Conservation (phyloP, 2,113 vertebrate genomes). For the Herpailurus yagouaroundi region DNA sequence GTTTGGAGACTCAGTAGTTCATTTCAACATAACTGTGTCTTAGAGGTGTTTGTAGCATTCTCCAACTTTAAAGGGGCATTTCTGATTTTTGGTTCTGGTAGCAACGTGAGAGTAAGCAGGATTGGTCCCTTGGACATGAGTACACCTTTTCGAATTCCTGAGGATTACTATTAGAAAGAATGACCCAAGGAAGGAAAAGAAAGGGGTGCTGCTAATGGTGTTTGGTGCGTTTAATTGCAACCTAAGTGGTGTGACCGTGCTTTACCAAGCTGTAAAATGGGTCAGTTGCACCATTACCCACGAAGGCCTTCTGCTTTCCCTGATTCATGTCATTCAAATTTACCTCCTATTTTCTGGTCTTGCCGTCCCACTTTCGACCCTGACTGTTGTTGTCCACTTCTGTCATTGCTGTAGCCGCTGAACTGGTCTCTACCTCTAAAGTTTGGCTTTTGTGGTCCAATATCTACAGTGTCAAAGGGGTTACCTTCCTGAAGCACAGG, state of each 20-base stretch:
- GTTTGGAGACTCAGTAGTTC: background rate
- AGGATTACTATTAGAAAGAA: background rate
- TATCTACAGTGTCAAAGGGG: background rate
- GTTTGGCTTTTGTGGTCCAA: background rate
- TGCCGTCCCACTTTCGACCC: background rate
- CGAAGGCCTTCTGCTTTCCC: background rate
- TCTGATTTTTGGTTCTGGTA: background rate
- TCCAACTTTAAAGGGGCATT: background rate
- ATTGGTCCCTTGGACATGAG: background rate
- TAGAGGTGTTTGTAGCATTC: background rate
- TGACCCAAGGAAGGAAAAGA: background rate
- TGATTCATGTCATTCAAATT: background rate
- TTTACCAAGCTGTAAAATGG: background rate
- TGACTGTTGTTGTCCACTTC: background rate
- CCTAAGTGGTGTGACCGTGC: background rate
- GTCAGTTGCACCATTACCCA: background rate
- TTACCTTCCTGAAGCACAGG: background rate
- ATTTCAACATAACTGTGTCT: background rate
- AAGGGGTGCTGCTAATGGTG: background rate
- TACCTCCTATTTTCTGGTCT: background rate
- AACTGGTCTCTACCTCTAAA: background rate
- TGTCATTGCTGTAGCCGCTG: background rate
- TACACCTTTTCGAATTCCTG: background rate
- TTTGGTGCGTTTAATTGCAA: background rate
- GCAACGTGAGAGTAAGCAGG: background rate